phyloP scores from a whole-genome alignment of 2,113 vertebrate genomes.

The Puma concolor region DNA sequence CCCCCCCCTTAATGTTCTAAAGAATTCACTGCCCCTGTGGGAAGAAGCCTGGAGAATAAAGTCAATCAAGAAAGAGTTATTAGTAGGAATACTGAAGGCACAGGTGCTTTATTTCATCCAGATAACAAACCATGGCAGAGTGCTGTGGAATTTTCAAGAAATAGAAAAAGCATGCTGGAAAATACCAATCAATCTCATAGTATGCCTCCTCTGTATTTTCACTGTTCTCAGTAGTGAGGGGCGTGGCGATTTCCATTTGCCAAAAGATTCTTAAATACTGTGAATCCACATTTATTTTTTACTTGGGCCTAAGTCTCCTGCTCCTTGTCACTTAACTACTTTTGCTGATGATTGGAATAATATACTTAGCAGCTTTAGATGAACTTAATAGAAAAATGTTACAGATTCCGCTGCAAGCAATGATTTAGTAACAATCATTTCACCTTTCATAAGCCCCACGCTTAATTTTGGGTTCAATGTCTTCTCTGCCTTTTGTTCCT shows the following conservation, averaged over 20 bases:
- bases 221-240: background rate
- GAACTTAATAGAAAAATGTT: background rate
- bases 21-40: background rate
- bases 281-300: background rate
- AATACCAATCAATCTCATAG: rapidly evolving
- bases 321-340: background rate
- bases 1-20: background rate
- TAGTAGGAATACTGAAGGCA: background rate
- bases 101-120: background rate
- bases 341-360: background rate
- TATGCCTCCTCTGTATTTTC: background rate
- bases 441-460: background rate
- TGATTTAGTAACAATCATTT: background rate
- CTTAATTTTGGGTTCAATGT: background rate
- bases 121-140: background rate
- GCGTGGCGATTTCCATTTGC: background rate
- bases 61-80: background rate
- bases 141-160: background rate
- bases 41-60: background rate
- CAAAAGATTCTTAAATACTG: background rate
- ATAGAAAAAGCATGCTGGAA: background rate
- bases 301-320: background rate
- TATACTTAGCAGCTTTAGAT: background rate
- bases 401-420: background rate
- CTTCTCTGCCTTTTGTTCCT: background rate